A percentile compares a stretch with the other conserved stretches of the same genome.
Evolutionary conservation across 2,888 invertebrate genomes (phyloP).

Genomic region (Sphecodes monilicornis): DNA sequence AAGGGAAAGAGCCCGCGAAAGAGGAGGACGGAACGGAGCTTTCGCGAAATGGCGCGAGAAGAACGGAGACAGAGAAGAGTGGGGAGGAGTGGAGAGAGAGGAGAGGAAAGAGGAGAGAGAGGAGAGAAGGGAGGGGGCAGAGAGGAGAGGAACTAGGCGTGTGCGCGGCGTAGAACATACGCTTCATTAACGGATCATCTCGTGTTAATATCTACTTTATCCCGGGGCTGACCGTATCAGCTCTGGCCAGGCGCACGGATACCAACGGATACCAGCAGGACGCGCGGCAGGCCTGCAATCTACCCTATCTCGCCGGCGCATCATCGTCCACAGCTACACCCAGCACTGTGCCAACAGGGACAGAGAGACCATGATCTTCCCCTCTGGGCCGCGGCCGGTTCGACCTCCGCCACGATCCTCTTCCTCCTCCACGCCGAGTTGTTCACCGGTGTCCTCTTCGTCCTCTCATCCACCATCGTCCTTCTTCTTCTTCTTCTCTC

Average conservation of each 20-base stretch:
- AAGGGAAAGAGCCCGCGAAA: constrained; percentile 33
- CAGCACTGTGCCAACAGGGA: constrained; percentile 58
- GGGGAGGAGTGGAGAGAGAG: constrained; percentile 11
- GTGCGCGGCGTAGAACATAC: constrained; percentile 81
- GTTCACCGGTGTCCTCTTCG: constrained; percentile 64
- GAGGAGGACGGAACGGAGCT: constrained; percentile 19
- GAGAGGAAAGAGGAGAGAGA: constrained; percentile 24
- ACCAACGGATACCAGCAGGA: constrained; percentile 68
- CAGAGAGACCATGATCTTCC: constrained; percentile 32
- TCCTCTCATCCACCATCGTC: background rate
- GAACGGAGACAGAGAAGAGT: constrained; percentile 27
- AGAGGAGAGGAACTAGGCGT: constrained; percentile 55
- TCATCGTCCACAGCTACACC: constrained; percentile 79
- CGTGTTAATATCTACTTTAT: constrained; percentile 85
- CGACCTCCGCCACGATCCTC: constrained; percentile 72
- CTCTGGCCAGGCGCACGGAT: constrained; percentile 81
- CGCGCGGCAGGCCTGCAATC: constrained; percentile 77
- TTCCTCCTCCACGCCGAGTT: constrained; percentile 76
- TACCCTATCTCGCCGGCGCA: constrained; percentile 78
- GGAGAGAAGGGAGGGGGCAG: constrained; percentile 13
- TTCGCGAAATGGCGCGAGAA: constrained; percentile 35
- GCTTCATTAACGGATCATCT: constrained; percentile 85
- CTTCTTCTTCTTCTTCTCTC: background rate
- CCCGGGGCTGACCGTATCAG: constrained; percentile 84
- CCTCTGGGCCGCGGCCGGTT: constrained; percentile 51